Evolutionary conservation across 2,888 invertebrate species (phyloP), one percentile per base, ranked within the genome.

Genomic region (Euproctis similis): DNA sequence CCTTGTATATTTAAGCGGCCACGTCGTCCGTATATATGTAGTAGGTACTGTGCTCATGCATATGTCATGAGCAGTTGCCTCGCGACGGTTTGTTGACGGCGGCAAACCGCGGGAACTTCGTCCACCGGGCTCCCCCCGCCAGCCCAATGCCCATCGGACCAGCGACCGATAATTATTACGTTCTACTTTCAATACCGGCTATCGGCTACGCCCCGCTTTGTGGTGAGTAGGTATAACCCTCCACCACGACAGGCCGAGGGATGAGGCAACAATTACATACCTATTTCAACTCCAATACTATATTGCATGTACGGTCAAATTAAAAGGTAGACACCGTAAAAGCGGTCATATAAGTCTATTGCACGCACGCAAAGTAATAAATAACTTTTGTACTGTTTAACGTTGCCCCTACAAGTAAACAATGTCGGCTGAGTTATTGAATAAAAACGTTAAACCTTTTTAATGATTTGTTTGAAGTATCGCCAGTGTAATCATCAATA

Each of bases 1-100:
- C 70, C 74, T 78, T 78, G 78, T 77, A 80, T 78, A 81, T 80
- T 80, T 72, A 75, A 78, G 69, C 67, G 70, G 57, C 56, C 62
- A 62, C 64, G 59, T 63, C 61, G 73, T 59, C 70, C 60, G 60
- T 58, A n/a, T n/a, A n/a, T n/a, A n/a, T n/a, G n/a, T n/a, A n/a
- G n/a, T n/a, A n/a, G n/a, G n/a, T n/a, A 68, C 66, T 68, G 59
- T 66, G 76, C 73, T 81, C 80, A 84, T 84, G 81, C 82, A 84
- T 82, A 81, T 81, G 80, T 84, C 80, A 84, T 84, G 82, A 84
- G 76, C 72, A 65, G 84, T 84, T 82, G 82, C 84, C 64, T 56
- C 39, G 84, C 81, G 70, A 82, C 82, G 60, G 81, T 82, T 84
- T 84, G 84, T 84, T 84, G 84, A 62, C 81, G 76, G 72, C 74